A percentile compares a stretch with the other conserved stretches of the same genome.
These are phyloP conservation scores for Prochilodus magdalenae DNA, from an alignment of 2,113 vertebrate genomes.

Conservation along the genomic window DNA sequence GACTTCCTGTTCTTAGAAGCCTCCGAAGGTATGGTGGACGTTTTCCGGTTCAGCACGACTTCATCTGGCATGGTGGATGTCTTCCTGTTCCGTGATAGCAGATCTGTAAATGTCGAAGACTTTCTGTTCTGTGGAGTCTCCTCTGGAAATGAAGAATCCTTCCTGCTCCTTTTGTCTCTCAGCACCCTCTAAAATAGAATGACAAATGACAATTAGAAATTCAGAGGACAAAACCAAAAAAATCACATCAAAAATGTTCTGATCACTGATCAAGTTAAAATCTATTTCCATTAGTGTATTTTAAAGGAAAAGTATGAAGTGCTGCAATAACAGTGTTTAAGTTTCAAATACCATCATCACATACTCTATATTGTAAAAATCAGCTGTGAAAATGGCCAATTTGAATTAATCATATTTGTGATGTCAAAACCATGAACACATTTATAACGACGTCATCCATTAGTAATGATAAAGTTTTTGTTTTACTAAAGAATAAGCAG, in stretches of 20 bases:
- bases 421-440: background rate
- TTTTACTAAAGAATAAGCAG: no score
- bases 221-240: background rate
- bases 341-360: background rate
- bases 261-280: no score
- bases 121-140: constrained; percentile 60
- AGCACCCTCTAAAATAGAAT: constrained; percentile 66
- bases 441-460: no score
- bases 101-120: constrained; percentile 68
- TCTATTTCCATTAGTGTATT: background rate
- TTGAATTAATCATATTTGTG: background rate
- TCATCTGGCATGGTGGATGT: constrained; percentile 59
- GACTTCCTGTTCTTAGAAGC: constrained; percentile 59
- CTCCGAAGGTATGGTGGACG: constrained; percentile 61
- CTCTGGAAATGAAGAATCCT: constrained; percentile 53
- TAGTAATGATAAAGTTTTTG: no score
- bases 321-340: background rate
- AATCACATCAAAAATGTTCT: no score
- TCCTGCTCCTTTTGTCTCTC: constrained; percentile 62
- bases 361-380: background rate
- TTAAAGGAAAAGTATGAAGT: background rate
- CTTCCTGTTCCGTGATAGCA: constrained; percentile 68
- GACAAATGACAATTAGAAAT: background rate
- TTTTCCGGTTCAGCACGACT: constrained; percentile 51
- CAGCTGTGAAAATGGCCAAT: no score